Base-by-base conservation (phyloP, 2,888 invertebrate genomes). In the Trachelus troglodyta region DNA sequence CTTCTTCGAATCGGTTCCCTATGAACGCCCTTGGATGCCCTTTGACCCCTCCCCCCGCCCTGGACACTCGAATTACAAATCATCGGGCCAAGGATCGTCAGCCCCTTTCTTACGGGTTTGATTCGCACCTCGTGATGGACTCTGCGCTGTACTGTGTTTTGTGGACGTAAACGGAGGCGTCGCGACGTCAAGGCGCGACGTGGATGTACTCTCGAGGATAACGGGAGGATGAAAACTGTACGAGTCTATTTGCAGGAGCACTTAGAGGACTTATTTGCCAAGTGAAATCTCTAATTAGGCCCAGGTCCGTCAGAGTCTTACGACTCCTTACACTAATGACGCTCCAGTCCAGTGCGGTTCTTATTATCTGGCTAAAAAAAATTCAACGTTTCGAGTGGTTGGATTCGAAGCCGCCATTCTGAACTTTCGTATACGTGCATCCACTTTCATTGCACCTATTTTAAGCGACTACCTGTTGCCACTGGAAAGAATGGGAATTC, bases 251-350 rank as follows among this genome's bases (percentile, higher is more conserved):
- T 80, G 75, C 81, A 71, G 74, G 68, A 73, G 69, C 81, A 81
- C 78, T 81, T 77, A 81, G 81, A 80, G 73, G 79, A 80, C 81
- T 81, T 74, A 80, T 75, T 68, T 74, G 30, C 33, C 77, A 31
- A 76, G 81, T 80, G 81, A 81, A 80, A 81, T 80, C 81, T 78
- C 75, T 78, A 81, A 81, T 81, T 81, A 81, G 81, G 74, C 79
- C 73, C 34, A 69, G 69, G 31, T 68, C 75, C 74, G 9, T 79
- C 79, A 34, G 69, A 77, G 74, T 40, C 40, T 56, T 1, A 56
- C 6, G 15, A 23, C 40, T 56, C 40, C 40, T 56, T 56, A 15
- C 6, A 23, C 23, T 56, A 56, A 56, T 6, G 40, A 56, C 40
- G 40, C 40, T 56, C 40, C 23, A 6, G 15, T 56, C 40, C 40